Evolutionary conservation across 1,140 invertebrate species (phyloP).

Genomic region (Coenobita brevimanus): DNA sequence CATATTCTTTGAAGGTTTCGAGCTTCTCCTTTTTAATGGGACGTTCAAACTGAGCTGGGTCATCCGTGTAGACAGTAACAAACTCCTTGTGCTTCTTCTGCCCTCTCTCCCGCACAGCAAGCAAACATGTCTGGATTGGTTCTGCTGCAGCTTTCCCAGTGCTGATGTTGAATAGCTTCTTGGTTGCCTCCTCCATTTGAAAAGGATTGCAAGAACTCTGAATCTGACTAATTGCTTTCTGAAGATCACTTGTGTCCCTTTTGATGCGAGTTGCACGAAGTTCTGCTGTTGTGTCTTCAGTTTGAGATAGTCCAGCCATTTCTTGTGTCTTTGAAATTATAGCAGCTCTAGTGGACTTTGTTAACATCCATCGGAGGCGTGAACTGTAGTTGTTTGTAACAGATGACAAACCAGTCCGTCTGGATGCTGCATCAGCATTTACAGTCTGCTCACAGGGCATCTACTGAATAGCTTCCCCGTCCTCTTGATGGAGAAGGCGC

Average conservation of each 20-base stretch:
- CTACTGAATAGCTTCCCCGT: no score
- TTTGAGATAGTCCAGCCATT: not conserved
- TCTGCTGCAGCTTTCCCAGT: constrained; percentile 11
- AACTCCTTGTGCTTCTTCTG: not conserved
- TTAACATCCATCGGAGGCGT: no score
- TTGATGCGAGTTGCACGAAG: not conserved
- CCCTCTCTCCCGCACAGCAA: not conserved
- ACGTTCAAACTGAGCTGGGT: not conserved
- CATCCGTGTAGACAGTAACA: not conserved
- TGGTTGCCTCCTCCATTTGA: not conserved
- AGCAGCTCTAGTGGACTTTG: no score
- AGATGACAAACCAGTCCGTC: no score
- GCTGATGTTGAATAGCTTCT: not conserved
- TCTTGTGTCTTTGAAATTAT: no score
- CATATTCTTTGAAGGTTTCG: not conserved
- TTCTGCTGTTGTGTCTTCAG: not conserved
- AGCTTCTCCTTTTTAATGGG: not conserved
- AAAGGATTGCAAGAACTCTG: constrained; percentile 6
- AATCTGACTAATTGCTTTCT: not conserved
- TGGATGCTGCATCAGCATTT: no score
- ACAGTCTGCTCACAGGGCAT: no score
- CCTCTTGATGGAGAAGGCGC: no score
- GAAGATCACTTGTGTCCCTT: constrained; percentile 8
- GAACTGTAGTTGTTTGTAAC: no score
- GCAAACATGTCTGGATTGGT: not conserved